Conservation (phyloP, 2,113 vertebrate genomes). For the Gambusia affinis region DNA sequence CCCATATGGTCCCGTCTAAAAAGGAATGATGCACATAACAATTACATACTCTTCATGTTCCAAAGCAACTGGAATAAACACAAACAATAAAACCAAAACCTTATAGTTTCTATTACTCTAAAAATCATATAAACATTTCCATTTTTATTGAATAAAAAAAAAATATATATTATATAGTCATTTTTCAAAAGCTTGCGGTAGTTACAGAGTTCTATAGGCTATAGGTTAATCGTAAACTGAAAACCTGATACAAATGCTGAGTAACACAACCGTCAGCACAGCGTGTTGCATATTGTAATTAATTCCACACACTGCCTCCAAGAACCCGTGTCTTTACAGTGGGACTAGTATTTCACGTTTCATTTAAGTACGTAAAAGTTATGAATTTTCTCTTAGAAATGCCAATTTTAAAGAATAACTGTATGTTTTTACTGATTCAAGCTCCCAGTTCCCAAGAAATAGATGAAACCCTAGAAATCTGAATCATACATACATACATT, state of each 20-base stretch:
- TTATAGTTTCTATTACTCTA: background rate
- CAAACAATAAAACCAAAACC: background rate
- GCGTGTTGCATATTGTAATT: background rate
- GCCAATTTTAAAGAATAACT: background rate
- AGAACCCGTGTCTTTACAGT: background rate
- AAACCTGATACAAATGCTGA: background rate
- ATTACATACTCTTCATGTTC: background rate
- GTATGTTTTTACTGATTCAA: too few relatives aligned
- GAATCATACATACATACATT: too few relatives aligned
- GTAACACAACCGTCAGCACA: background rate
- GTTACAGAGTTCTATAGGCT: background rate
- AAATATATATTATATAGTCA: background rate
- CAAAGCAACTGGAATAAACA: background rate
- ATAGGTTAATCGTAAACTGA: background rate
- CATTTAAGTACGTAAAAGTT: background rate
- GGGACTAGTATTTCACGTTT: background rate
- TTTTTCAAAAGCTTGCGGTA: background rate
- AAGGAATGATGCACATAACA: background rate
- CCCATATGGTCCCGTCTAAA: conserved; percentile 33
- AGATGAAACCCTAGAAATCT: too few relatives aligned
- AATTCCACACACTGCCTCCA: background rate
- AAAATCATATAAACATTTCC: background rate
- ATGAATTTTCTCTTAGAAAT: background rate
- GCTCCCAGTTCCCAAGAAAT: too few relatives aligned
- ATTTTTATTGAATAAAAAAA: background rate